These are phyloP conservation scores for Hyperoplus lanceolatus DNA, from an alignment of 2,797 vertebrate genomes.

Conservation along the genomic window DNA sequence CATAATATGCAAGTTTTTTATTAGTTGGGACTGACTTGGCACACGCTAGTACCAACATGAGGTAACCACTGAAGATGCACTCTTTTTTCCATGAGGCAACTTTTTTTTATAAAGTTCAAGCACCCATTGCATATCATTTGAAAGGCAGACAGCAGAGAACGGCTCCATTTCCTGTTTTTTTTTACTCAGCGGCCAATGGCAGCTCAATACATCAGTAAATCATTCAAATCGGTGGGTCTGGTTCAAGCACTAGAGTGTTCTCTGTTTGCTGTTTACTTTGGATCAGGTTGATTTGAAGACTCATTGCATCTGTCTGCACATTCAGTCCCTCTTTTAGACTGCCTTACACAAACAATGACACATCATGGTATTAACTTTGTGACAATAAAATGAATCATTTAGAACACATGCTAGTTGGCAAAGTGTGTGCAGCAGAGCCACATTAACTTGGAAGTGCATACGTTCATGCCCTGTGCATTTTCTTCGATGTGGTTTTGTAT, in stretches of 20 bases:
- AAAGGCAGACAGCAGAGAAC: conserved; percentile 24
- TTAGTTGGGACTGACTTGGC: not conserved
- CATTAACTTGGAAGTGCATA: not conserved
- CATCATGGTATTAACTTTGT: conserved; percentile 39
- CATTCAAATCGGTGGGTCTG: conserved; percentile 19
- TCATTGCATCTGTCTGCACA: conserved; percentile 29
- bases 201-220: conserved; percentile 40
- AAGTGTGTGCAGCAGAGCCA: too few relatives aligned
- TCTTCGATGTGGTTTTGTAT: not conserved
- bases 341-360: conserved; percentile 40
- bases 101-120: conserved; percentile 15
- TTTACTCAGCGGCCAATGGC: conserved; percentile 29
- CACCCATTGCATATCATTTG: conserved; percentile 20
- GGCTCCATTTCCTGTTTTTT: conserved; percentile 41
- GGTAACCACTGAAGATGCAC: conserved; percentile 1
- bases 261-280: conserved; percentile 43
- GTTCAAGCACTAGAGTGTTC: conserved; percentile 4
- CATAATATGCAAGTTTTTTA: not conserved
- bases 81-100: conserved; percentile 23
- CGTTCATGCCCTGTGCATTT: not conserved
- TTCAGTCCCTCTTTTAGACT: conserved; percentile 41
- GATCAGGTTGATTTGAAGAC: conserved; percentile 36
- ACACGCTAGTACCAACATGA: not conserved
- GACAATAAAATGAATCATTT: conserved; percentile 18
- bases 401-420: not conserved